Base-by-base conservation (phyloP, 1,140 invertebrate species). In the Bombus sibiricus region DNA sequence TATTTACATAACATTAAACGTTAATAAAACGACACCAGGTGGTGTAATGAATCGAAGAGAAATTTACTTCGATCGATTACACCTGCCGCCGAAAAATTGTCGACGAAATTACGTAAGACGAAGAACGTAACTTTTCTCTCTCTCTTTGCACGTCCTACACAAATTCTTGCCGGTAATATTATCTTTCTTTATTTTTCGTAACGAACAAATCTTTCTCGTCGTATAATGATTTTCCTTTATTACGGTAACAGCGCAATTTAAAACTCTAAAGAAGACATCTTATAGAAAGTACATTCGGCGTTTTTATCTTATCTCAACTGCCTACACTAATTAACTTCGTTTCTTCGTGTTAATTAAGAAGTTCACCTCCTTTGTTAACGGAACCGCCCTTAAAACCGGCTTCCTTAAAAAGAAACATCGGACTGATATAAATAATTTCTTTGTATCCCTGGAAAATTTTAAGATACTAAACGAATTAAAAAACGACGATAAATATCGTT, bases 11-110 rank as follows among this genome's bases (percentile, higher is more conserved):
- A 77, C 32, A 43, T n/a, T 22, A 9, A 53, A 41, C 34, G 1
- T 83, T 53, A 32, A 57, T 41, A 34, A 64, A 47, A 22, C 0
- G 37, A 75, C 10, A 18, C 10, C 43, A 25, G 34, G n/a, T 75
- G 34, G 18, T 32, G 10, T 12, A 12, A 39, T 12, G 37, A 28
- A 53, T 75, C 43, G 15, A 47, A 28, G 72, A 68, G 53, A 83
- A 83, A 83, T 68, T 76, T 25, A 15, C 12, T 13, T 15, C 5
- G 32, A 83, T 83, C 72, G 81, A 76, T 76, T 62, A 22, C 32
- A 34, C 13, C 13, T 22, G 71, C 28, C 18, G 2, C 41, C 25
- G 28, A 76, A 83, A 83, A 57, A 68, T 77, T 53, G 47, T 66
- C 62, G 22, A 34, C 28, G 18, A n/a, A 4, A 77, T 83, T 83